Evolutionary conservation across 2,113 vertebrate species (phyloP), one percentile per base, ranked within the genome.

Genomic region (Petromus typicus): DNA sequence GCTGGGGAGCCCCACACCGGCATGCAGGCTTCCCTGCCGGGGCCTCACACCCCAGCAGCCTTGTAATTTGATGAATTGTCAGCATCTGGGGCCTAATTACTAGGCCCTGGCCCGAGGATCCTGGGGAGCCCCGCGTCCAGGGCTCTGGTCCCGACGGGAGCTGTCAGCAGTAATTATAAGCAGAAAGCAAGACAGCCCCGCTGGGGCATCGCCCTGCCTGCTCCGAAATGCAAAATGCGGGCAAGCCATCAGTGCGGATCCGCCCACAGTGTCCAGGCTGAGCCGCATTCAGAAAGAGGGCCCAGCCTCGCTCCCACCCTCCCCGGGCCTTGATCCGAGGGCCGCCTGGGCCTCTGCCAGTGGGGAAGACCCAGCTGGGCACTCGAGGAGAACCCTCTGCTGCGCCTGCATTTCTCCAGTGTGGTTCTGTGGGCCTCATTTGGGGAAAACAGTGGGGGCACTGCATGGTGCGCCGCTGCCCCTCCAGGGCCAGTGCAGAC

Each of bases 61-160:
- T 97, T 92, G 57, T 96, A 95, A 96, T 96, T 97, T 84, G 69
- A 92, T 92, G 97, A 96, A 96, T 96, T 97, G 94, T 86, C 96
- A 94, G 73, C 93, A 95, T 97, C 86, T 96, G 43, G 63, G 66
- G 51, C 56, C 0, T 97, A 92, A 95, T 95, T 96, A 91, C 95
- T 69, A 78, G 95, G 54, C 61, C 83, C 86, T 76, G 76, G 90
- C 79, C 92, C 93, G 95, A 88, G 94, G 93, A 94, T 92, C 91
- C 88, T 56, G 64, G 91, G 87, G 79, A 95, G 51, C 37, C 71
- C 69, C 56, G 79, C 80, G 16, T 79, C 45, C 56, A 84, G 57
- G 78, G 48, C 73, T 87, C 82, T 16, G 1, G 56, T 56, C 63
- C 93, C 93, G 0, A 59, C 1, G 2, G 92, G 86, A 81, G 63